These are phyloP conservation scores for Hippocampus kuda DNA, from an alignment of 2,797 vertebrate species.

Conservation along the genomic window DNA sequence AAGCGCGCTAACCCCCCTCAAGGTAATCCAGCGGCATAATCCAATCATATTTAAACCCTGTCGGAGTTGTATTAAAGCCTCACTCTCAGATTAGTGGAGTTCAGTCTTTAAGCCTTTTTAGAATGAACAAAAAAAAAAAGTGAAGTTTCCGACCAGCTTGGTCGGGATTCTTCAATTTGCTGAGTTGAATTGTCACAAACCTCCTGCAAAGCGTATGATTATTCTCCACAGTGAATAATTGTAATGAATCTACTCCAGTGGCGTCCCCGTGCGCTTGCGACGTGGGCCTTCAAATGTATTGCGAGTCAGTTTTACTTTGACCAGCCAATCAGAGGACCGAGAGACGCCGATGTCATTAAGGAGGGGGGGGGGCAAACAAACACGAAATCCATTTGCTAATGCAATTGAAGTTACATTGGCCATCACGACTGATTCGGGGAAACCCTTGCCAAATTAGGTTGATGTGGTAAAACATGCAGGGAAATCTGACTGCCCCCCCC, in stretches of 20 bases:
- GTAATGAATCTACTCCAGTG: background rate
- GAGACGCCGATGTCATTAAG: too few relatives aligned
- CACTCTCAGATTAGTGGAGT: background rate
- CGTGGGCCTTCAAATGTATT: background rate
- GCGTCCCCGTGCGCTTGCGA: background rate
- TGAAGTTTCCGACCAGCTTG: background rate
- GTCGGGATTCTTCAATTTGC: background rate
- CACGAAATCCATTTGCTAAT: background rate
- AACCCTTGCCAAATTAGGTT: too few relatives aligned
- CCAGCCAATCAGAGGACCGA: too few relatives aligned
- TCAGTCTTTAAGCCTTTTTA: slow-evolving; percentile 1
- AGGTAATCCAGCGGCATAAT: background rate
- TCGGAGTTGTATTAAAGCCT: background rate
- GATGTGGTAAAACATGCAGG: too few relatives aligned
- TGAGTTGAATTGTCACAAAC: background rate
- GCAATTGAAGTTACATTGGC: background rate
- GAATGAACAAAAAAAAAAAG: background rate
- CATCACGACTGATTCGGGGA: background rate
- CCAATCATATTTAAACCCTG: slow-evolving; percentile 3
- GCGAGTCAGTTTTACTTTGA: too few relatives aligned
- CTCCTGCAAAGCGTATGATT: background rate
- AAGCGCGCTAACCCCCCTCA: background rate
- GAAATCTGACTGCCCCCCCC: background rate
- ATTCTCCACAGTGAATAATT: background rate
- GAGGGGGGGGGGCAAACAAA: background rate